phyloP scores from a whole-genome alignment of 2,888 invertebrate species.

The Brachycybe producta region DNA sequence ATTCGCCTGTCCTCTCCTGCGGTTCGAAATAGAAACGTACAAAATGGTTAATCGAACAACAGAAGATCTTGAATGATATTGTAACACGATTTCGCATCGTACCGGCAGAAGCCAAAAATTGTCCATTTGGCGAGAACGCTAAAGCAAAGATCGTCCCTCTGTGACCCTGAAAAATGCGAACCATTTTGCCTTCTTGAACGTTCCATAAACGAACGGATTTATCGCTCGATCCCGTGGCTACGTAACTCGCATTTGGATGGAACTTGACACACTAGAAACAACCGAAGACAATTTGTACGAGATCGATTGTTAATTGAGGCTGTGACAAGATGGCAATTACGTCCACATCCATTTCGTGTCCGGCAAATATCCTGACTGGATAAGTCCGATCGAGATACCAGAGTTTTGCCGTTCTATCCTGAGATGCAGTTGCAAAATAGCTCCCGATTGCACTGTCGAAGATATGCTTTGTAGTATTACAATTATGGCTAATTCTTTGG shows the following conservation, averaged over 20 bases:
- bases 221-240: conserved; percentile 84
- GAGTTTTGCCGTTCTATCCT: conserved; percentile 63
- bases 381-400: conserved; percentile 71
- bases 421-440: conserved; percentile 64
- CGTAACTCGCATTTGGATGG: conserved; percentile 80
- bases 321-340: conserved; percentile 38
- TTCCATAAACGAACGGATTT: conserved; percentile 77
- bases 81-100: conserved; percentile 21
- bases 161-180: conserved; percentile 44
- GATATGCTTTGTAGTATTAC: conserved; percentile 1
- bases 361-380: conserved; percentile 70
- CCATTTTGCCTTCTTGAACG: conserved; percentile 61
- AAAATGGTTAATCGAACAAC: not conserved
- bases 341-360: conserved; percentile 77
- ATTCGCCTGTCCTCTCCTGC: conserved; percentile 58
- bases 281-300: conserved; percentile 19
- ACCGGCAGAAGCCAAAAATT: conserved; percentile 72
- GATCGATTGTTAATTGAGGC: not conserved
- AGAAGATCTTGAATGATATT: not conserved
- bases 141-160: conserved; percentile 59
- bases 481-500: not conserved
- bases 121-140: conserved; percentile 73
- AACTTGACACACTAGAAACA: conserved; percentile 59
- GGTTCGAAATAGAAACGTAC: conserved; percentile 21
- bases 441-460: conserved; percentile 47